phyloP scores from a whole-genome alignment of 53 echinoderm and acorn worm genomes.

The Henricia sp. region DNA sequence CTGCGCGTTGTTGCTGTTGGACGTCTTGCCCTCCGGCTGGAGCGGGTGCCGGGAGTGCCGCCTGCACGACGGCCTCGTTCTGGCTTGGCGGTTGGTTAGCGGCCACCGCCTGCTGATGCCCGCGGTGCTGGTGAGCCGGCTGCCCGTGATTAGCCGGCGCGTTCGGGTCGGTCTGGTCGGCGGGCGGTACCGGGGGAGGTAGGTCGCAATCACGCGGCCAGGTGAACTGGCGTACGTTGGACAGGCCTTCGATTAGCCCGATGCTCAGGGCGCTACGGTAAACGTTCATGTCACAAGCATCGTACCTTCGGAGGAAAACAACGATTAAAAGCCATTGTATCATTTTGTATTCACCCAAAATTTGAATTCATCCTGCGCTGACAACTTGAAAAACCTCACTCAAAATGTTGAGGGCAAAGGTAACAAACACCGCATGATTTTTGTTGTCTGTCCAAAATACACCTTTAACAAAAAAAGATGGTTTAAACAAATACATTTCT shows the following conservation, averaged over 20 bases:
- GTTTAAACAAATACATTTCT: no score
- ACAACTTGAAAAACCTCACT: no score
- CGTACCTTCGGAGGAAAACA: slow-evolving; percentile 72
- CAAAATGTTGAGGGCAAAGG: no score
- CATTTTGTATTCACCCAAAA: no score
- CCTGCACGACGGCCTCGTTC: slow-evolving; percentile 42
- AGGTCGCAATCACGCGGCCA: slow-evolving; percentile 98
- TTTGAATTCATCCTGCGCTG: no score
- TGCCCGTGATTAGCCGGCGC: no score
- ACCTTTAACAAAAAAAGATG: no score
- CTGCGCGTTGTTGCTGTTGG: not conserved
- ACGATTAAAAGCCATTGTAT: not conserved
- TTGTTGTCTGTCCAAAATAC: no score
- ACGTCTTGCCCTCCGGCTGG: not conserved
- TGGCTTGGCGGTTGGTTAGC: slow-evolving; percentile 35
- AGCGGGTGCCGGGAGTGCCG: slow-evolving; percentile 37
- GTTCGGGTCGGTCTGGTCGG: slow-evolving; percentile 64
- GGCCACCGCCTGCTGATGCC: slow-evolving; percentile 23
- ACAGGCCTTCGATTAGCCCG: slow-evolving; percentile 81
- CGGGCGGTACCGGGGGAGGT: slow-evolving; percentile 74
- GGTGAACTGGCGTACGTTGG: slow-evolving; percentile 88
- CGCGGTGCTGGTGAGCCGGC: slow-evolving; percentile 37
- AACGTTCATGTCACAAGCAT: slow-evolving; percentile 98
- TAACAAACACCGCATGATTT: no score
- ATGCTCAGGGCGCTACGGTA: slow-evolving; percentile 95